Evolutionary conservation across 2,888 invertebrate species (phyloP).

Genomic region (Pammene fasciana): DNA sequence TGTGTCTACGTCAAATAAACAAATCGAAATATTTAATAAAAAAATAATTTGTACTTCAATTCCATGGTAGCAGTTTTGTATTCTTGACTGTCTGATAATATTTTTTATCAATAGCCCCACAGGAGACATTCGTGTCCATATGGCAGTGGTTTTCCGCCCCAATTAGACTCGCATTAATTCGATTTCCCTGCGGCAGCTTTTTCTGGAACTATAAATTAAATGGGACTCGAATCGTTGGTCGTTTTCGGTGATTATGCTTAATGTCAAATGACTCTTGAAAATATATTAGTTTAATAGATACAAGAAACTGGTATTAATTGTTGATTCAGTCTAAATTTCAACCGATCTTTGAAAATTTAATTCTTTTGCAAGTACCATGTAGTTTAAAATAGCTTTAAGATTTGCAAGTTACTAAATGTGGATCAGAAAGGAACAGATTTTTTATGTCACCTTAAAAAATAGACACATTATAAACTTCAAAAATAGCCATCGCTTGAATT

Average conservation of each 20-base stretch:
- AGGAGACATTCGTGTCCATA: not conserved
- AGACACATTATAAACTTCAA: too few relatives aligned
- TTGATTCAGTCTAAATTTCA: too few relatives aligned
- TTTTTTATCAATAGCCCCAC: not conserved
- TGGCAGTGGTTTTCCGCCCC: constrained; percentile 14
- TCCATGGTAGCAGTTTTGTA: too few relatives aligned
- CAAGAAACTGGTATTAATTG: not conserved
- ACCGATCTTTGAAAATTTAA: too few relatives aligned
- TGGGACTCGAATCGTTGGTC: constrained; percentile 1
- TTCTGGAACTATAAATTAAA: constrained; percentile 18
- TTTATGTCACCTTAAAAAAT: too few relatives aligned
- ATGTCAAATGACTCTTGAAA: not conserved
- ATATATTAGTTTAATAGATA: not conserved
- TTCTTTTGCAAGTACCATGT: too few relatives aligned
- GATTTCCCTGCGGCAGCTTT: constrained; percentile 27
- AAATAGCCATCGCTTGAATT: not conserved
- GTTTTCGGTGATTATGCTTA: constrained; percentile 16
- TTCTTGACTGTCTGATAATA: not conserved
- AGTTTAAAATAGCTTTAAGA: too few relatives aligned
- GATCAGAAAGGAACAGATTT: too few relatives aligned
- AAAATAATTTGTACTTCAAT: too few relatives aligned
- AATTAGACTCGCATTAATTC: constrained; percentile 25
- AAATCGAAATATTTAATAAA: too few relatives aligned
- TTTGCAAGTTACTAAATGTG: too few relatives aligned
- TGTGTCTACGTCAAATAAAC: too few relatives aligned